phyloP scores from a whole-genome alignment of 2,113 vertebrate genomes.

The Phyllostomus hastatus region DNA sequence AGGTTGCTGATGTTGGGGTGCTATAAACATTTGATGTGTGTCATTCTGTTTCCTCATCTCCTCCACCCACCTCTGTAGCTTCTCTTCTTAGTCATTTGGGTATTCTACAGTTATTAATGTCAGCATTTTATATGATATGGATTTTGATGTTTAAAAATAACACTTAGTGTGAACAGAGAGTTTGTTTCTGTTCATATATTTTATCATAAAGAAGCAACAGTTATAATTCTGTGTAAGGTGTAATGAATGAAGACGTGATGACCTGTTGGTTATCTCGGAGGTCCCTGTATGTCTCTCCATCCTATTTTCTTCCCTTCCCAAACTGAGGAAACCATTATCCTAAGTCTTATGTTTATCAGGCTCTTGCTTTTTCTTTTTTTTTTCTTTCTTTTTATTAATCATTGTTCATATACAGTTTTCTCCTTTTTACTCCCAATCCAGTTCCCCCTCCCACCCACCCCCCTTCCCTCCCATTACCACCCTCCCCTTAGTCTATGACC shows the following conservation, averaged over 20 bases:
- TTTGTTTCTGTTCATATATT: background rate
- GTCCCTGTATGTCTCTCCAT: rapidly evolving
- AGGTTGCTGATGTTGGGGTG: background rate
- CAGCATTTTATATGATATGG: background rate
- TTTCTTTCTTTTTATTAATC: too few relatives aligned
- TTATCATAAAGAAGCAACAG: background rate
- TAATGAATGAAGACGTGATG: background rate
- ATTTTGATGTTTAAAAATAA: background rate
- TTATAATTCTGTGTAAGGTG: background rate
- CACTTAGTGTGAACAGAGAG: background rate
- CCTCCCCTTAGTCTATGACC: too few relatives aligned
- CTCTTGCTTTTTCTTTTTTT: background rate
- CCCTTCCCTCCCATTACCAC: too few relatives aligned
- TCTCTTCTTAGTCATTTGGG: background rate
- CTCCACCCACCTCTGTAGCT: background rate
- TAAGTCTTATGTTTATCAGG: background rate
- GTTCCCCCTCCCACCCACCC: too few relatives aligned
- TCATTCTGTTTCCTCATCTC: background rate
- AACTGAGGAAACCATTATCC: background rate
- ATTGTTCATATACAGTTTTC: too few relatives aligned
- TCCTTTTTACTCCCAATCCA: too few relatives aligned
- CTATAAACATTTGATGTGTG: background rate
- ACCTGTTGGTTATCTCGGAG: background rate
- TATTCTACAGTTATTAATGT: background rate
- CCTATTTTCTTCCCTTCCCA: background rate